Base-by-base conservation (phyloP, 2,797 vertebrate genomes). In the Sylvilagus floridanus region DNA sequence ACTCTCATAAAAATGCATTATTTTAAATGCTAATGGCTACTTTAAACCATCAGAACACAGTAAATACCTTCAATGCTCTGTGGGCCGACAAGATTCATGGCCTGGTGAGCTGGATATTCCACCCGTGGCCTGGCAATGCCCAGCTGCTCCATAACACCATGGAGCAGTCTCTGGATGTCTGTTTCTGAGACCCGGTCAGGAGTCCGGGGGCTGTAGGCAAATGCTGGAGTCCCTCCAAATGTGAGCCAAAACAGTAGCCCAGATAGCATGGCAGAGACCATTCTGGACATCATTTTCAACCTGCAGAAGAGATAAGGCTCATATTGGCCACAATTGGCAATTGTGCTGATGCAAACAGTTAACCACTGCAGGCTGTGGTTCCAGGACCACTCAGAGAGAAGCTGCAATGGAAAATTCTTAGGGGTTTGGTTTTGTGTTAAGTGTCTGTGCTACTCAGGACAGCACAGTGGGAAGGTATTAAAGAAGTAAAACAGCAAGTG, bases 91-190 rank as follows among this genome's bases (percentile, higher is more conserved):
- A 99, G 98, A 97, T 99, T 99, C 57, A 99, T 99, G 91, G 99
- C 99, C 97, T 99, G 99, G 79, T 99, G 99, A 0, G 99, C 99
- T 0, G 99, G 99, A 82, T 99, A 99, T 97, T 99, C 99, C 63
- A 99, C 99, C 60, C 99, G 98, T 2, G 99, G 99, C 71, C 99
- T 98, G 88, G 99, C 99, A 95, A 99, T 99, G 87, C 99, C 99
- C 97, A 99, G 14, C 76, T 99, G 99, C 97, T 99, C 99, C 99
- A 99, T 99, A 77, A 99, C 99, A 5, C 99, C 99, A 90, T 99
- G 99, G 78, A 99, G 99, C 4, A 99, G 98, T 86, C 99, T 99
- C 98, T 99, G 99, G 97, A 99, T 99, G 90, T 99, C 99, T 84
- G 98, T 98, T 97, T 99, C 99, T 0, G 99, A 99, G 95, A 99